Base-by-base conservation (phyloP, 2,888 invertebrate genomes). In the Phengaris alcon region DNA sequence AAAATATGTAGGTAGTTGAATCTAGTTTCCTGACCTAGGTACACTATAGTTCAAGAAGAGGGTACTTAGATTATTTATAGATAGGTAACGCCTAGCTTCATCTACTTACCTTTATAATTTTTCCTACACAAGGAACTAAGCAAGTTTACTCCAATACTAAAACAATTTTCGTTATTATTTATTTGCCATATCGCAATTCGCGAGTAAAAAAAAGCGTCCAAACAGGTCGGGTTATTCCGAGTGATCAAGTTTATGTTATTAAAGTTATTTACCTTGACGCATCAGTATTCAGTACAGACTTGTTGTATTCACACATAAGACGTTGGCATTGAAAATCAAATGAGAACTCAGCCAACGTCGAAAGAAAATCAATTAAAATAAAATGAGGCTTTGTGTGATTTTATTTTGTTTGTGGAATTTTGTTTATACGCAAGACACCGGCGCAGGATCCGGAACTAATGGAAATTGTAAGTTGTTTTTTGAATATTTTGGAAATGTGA, bases 381-480 rank as follows among this genome's bases (percentile, higher is more conserved):
- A 84, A 84, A 87, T 89, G 86, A 79, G 78, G 79, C 79, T 83
- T 74, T 77, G 81, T 80, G 83, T 86, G 79, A 75, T 87, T 54
- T 81, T 88, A 78, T 81, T 88, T 76, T 82, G 78, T 86, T 81
- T 81, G 75, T 88, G 68, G 83, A 85, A 51, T 78, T 78, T 81
- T 77, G 89, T 85, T 74, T 77, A 84, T n/a, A 79, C 84, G 76
- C 89, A 89, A 86, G 87, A 86, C 52, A 82, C 84, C 12, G 57
- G 78, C n/a, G 44, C 78, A 13, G 91, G 91, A 73, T 90, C 90
- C 0, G 90, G 90, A 72, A 82, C 79, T 7, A 82, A 89, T 83
- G 91, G 91, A 76, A 91, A 89, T 79, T 81, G 91, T 91, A 79
- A 90, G 91, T 88, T 70, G 72, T 75, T 75, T 74, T 74, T 73